Evolutionary conservation across 2,797 vertebrate species (phyloP).

Genomic region (Protonibea diacanthus): DNA sequence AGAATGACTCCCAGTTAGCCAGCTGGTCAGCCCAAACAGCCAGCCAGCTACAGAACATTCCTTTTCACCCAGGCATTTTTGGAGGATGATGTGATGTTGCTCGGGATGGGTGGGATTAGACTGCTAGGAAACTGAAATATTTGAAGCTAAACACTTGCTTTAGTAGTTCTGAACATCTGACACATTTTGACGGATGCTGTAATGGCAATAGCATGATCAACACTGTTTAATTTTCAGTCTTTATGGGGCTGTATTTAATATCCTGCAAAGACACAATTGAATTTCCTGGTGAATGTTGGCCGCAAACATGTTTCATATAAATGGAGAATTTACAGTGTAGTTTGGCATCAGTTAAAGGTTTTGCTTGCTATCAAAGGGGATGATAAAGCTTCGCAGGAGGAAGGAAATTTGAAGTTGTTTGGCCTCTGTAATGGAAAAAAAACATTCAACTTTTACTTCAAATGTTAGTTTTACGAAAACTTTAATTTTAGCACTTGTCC

Average conservation of each 20-base stretch:
- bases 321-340: constrained; percentile 56
- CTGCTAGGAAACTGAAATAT: constrained; percentile 69
- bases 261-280: constrained; percentile 23
- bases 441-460: constrained; percentile 64
- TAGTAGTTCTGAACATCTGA: constrained; percentile 46
- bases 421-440: constrained; percentile 74
- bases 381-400: constrained; percentile 65
- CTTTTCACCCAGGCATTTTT: constrained; percentile 82
- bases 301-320: constrained; percentile 46
- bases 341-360: constrained; percentile 63
- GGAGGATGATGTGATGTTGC: constrained; percentile 79
- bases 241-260: constrained; percentile 31
- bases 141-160: constrained; percentile 61
- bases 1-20: constrained; percentile 79
- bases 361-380: constrained; percentile 62
- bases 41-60: constrained; percentile 76
- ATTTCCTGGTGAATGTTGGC: constrained; percentile 36
- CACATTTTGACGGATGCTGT: constrained; percentile 48
- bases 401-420: constrained; percentile 73
- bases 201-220: constrained; percentile 25
- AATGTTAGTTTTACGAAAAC: constrained; percentile 75
- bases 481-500: constrained; percentile 64
- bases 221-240: constrained; percentile 29
- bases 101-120: constrained; percentile 70
- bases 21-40: constrained; percentile 67